A percentile compares a stretch with the other conserved stretches of the same genome.
These are phyloP conservation scores for Acinonyx jubatus DNA, from an alignment of 2,113 vertebrate genomes.

Conservation along the genomic window DNA sequence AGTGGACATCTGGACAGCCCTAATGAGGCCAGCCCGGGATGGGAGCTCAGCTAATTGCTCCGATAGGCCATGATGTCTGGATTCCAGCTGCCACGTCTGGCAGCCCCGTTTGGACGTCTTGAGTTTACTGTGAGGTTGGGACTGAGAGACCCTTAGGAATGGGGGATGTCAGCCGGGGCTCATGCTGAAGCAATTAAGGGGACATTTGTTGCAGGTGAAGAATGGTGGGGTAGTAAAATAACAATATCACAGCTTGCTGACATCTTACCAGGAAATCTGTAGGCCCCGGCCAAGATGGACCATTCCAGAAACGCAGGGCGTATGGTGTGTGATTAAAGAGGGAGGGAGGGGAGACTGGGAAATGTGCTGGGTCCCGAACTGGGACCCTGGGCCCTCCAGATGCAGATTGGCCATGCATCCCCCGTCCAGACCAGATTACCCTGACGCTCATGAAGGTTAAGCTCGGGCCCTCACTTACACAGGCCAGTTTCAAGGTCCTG, in stretches of 20 bases:
- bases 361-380: background rate
- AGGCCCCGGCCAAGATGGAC: conserved; percentile 15
- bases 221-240: conserved; percentile 65
- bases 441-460: background rate
- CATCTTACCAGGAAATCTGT: conserved; percentile 71
- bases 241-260: conserved; percentile 76
- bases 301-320: conserved; percentile 50
- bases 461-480: background rate
- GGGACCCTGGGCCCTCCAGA: background rate
- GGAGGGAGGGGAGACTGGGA: background rate
- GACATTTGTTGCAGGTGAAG: conserved; percentile 74
- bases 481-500: background rate
- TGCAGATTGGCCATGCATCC: background rate
- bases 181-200: conserved; percentile 76
- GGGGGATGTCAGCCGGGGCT: conserved; percentile 68
- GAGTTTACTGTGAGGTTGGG: conserved; percentile 74
- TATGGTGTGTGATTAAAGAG: background rate
- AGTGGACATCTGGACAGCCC: conserved; percentile 74
- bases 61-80: conserved; percentile 75
- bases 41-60: conserved; percentile 77
- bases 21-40: conserved; percentile 77
- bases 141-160: conserved; percentile 72
- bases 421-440: background rate
- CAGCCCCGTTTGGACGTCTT: conserved; percentile 67
- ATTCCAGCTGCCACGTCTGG: conserved; percentile 80